Evolutionary conservation across 2,888 invertebrate genomes (phyloP).

Genomic region (Dolichopus griseipennis): DNA sequence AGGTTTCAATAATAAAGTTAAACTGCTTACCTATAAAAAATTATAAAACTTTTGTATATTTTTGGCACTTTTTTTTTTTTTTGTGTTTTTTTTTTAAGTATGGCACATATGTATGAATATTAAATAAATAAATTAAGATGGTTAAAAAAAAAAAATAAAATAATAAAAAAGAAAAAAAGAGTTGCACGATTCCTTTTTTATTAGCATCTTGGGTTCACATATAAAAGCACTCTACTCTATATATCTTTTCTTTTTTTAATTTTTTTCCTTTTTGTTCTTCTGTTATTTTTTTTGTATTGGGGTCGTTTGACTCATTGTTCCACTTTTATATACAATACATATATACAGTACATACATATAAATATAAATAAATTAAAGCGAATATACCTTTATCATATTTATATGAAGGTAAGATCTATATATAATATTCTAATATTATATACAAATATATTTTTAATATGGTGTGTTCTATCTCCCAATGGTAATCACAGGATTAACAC

Average conservation of each 20-base stretch:
- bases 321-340: background rate
- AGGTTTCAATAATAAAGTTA: background rate
- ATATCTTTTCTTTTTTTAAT: too few relatives aligned
- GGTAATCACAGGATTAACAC: constrained; percentile 1
- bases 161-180: background rate
- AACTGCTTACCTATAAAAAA: background rate
- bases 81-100: too few relatives aligned
- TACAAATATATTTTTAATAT: background rate
- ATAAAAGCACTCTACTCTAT: background rate
- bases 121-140: background rate
- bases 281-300: too few relatives aligned
- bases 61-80: background rate
- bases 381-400: background rate
- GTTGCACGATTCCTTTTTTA: background rate
- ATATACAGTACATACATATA: background rate
- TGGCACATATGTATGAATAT: background rate
- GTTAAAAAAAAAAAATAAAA: background rate
- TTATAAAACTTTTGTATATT: background rate
- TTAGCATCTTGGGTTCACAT: background rate
- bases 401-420: background rate
- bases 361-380: too few relatives aligned
- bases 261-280: too few relatives aligned
- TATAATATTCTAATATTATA: too few relatives aligned
- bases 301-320: too few relatives aligned
- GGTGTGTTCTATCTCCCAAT: background rate